Evolutionary conservation across 1,140 invertebrate species (phyloP).

Genomic region (Cepaea nemoralis): DNA sequence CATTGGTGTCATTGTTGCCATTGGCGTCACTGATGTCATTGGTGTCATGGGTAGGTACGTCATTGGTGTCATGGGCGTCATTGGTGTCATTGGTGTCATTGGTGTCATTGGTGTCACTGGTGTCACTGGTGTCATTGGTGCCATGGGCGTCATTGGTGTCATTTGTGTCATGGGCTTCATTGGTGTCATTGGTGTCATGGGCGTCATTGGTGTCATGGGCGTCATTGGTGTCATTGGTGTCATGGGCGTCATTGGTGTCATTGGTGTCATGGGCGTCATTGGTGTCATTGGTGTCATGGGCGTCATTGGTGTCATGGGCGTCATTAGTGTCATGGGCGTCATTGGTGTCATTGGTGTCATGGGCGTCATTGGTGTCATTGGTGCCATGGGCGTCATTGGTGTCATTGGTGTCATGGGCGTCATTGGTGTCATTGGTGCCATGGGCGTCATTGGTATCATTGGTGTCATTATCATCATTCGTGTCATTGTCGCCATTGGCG

Average conservation of each 20-base stretch:
- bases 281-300: neutral
- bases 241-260: neutral
- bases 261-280: constrained; percentile 6
- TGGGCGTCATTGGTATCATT: neutral
- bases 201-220: neutral
- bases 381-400: neutral
- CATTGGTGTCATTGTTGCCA: constrained; percentile 10
- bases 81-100: constrained; percentile 6
- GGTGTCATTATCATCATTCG: neutral
- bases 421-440: neutral
- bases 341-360: constrained; percentile 6
- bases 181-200: constrained; percentile 4
- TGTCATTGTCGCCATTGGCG: neutral
- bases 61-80: neutral
- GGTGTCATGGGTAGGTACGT: neutral
- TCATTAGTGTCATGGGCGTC: neutral
- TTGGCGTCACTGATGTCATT: neutral
- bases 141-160: neutral
- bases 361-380: neutral
- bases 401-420: constrained; percentile 13
- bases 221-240: neutral
- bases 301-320: neutral
- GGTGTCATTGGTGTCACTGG: constrained; percentile 14
- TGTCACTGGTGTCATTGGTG: neutral
- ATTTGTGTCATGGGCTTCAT: neutral